Conservation (phyloP, 1,140 invertebrate species). For the Drosophila tropicalis region DNA sequence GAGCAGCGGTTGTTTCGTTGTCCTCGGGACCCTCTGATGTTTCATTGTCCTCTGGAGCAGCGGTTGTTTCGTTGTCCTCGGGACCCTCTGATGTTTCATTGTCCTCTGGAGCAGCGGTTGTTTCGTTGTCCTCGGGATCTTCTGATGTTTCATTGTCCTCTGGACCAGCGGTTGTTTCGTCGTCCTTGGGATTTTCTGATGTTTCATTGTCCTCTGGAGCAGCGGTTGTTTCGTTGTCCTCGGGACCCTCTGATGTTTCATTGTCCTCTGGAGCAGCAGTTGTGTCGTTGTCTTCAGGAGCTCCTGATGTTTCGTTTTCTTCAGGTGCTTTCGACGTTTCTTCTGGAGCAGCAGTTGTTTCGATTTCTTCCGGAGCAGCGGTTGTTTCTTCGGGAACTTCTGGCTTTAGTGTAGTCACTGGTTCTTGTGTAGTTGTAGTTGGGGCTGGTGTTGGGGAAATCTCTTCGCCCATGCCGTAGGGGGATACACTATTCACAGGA, state of each 20-base stretch:
- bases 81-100: not conserved
- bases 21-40: not conserved
- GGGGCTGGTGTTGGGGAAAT: not conserved
- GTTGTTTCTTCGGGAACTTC: no score
- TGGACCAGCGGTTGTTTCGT: constrained; percentile 1
- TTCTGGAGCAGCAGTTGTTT: not conserved
- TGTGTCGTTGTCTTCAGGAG: constrained; percentile 1
- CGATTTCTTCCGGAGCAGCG: not conserved
- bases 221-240: not conserved
- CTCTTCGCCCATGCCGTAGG: constrained; percentile 51
- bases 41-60: not conserved
- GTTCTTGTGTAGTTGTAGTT: constrained; percentile 1
- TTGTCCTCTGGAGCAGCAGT: not conserved
- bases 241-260: not conserved
- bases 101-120: not conserved
- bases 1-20: not conserved
- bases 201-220: not conserved
- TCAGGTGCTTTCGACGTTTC: not conserved
- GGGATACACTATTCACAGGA: constrained; percentile 53
- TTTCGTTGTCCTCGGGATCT: not conserved
- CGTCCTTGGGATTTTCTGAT: not conserved
- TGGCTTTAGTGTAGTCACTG: not conserved
- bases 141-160: constrained; percentile 12
- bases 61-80: not conserved
- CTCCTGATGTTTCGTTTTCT: not conserved